Evolutionary conservation across 2,888 invertebrate species (phyloP).

Genomic region (Drosophila prostipennis): DNA sequence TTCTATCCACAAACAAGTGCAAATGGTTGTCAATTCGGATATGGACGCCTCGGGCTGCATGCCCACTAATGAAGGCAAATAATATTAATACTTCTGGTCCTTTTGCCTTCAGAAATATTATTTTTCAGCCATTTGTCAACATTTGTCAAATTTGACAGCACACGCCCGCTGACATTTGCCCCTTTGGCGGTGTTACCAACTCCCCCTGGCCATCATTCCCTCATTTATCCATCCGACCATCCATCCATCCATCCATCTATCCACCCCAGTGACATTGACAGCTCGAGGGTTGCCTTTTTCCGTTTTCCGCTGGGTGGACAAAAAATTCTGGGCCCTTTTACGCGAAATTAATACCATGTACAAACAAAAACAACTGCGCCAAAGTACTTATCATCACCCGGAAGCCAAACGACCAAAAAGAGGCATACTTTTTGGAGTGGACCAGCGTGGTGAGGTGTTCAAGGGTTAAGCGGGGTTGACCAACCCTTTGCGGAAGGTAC

Average conservation of each 20-base stretch:
- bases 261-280: slow-evolving; percentile 61
- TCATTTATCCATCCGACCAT: slow-evolving; percentile 30
- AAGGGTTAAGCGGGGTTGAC: slow-evolving; percentile 18
- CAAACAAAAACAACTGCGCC: slow-evolving; percentile 72
- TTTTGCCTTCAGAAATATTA: slow-evolving; percentile 56
- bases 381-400: slow-evolving; percentile 58
- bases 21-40: slow-evolving; percentile 42
- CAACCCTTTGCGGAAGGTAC: background rate
- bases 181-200: slow-evolving; percentile 51
- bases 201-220: slow-evolving; percentile 12
- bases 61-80: slow-evolving; percentile 80
- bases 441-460: background rate
- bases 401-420: slow-evolving; percentile 39
- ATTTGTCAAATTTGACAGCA: slow-evolving; percentile 82
- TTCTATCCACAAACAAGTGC: slow-evolving; percentile 35
- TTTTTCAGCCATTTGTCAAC: slow-evolving; percentile 81
- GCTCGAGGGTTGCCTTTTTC: slow-evolving; percentile 49
- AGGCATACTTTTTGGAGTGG: slow-evolving; percentile 14
- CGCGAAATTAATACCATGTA: slow-evolving; percentile 78
- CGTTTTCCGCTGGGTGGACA: slow-evolving; percentile 13
- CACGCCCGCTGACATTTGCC: slow-evolving; percentile 55
- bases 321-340: slow-evolving; percentile 55
- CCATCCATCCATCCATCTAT: slow-evolving; percentile 33
- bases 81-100: slow-evolving; percentile 65
- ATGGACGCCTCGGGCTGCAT: slow-evolving; percentile 56